These are phyloP conservation scores for Mirza zaza DNA, from an alignment of 2,113 vertebrate species.

Conservation along the genomic window DNA sequence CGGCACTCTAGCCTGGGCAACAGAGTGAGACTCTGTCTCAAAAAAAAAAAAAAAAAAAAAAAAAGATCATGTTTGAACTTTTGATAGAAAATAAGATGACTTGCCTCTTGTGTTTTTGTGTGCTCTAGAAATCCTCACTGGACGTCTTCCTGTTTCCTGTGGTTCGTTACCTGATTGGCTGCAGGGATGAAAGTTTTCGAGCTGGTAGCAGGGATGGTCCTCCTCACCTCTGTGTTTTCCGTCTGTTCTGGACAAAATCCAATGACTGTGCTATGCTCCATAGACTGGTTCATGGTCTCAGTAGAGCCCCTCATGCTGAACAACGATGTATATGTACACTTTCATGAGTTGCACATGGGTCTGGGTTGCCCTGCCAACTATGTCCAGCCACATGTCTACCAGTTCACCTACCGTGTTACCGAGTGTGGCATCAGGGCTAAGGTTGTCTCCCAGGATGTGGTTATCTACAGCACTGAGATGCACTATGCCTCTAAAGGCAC, in stretches of 20 bases:
- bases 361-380: slow-evolving; percentile 59
- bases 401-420: slow-evolving; percentile 62
- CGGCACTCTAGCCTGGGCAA: too few relatives aligned
- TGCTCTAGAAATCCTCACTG: slow-evolving; percentile 59
- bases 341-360: slow-evolving; percentile 69
- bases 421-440: slow-evolving; percentile 72
- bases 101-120: slow-evolving; percentile 50
- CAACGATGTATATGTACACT: slow-evolving; percentile 49
- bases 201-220: neutral
- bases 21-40: too few relatives aligned
- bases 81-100: neutral
- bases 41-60: neutral
- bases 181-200: slow-evolving; percentile 47
- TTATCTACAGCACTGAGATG: slow-evolving; percentile 67
- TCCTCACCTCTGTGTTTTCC: slow-evolving; percentile 25
- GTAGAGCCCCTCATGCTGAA: slow-evolving; percentile 71
- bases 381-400: slow-evolving; percentile 49
- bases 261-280: slow-evolving; percentile 59
- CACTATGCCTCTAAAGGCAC: slow-evolving; percentile 54
- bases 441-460: neutral
- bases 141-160: slow-evolving; percentile 41
- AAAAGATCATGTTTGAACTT: slow-evolving; percentile 28
- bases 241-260: slow-evolving; percentile 1
- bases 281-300: slow-evolving; percentile 68
- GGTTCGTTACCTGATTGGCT: neutral